Base-by-base conservation (phyloP, 2,888 invertebrate species). In the Glaucopsyche alexis region DNA sequence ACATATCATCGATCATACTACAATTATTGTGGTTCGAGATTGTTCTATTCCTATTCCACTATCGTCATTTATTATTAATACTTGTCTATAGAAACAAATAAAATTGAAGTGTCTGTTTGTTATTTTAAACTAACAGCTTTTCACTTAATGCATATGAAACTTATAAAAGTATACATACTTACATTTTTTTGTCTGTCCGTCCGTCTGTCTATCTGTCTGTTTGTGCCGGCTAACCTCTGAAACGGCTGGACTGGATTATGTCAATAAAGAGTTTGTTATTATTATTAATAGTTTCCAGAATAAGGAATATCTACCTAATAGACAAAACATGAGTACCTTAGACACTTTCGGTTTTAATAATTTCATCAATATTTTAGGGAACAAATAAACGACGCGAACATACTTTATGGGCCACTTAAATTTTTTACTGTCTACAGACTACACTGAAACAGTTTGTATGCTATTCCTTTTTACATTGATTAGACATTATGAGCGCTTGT, bases 281-380 rank as follows among this genome's bases (percentile, higher is more conserved):
- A n/a, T n/a, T n/a, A n/a, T n/a, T n/a, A n/a, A n/a, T n/a, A n/a
- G n/a, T n/a, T n/a, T n/a, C n/a, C n/a, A n/a, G n/a, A n/a, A n/a
- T n/a, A n/a, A n/a, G n/a, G n/a, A n/a, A n/a, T n/a, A n/a, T n/a
- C n/a, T 29, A 29, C 29, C 29, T 29, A 60, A 60, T 60, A 29
- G 13, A 29, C 29, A 60, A 13, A 60, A 29, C 14, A 29, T 60
- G 9, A 55, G 60, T 29, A 5, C 60, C 16, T 7, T 19, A 0
- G n/a, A 60, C 60, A 29, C 16, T 60, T 29, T 60, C 29, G 29
- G 29, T 29, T 60, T 60, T 29, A 29, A 60, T 38, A 38, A 38
- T 60, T 60, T 60, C 60, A 60, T 60, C 29, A 60, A 60, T 60
- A 60, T 60, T 60, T 60, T 60, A 60, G 29, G 29, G 60, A 29